Conservation (phyloP, 2,888 invertebrate genomes). For the Geotrupes spiniger region DNA sequence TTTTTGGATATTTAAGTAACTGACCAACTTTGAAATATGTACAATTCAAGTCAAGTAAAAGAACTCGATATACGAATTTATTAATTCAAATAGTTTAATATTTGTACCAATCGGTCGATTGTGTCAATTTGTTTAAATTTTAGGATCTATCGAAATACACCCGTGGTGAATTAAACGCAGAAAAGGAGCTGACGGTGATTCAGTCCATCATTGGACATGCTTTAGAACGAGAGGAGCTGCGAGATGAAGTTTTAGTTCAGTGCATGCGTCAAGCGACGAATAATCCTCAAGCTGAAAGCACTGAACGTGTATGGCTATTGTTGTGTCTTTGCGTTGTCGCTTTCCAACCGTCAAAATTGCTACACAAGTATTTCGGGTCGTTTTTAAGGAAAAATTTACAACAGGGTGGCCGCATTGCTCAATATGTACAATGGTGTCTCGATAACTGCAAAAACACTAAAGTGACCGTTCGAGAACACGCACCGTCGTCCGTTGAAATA, state of each 20-base stretch:
- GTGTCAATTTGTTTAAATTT: no score
- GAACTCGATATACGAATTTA: no score
- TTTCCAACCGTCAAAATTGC: constrained; percentile 83
- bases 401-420: constrained; percentile 68
- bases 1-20: no score
- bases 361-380: constrained; percentile 76
- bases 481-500: constrained; percentile 90
- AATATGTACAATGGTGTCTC: constrained; percentile 91
- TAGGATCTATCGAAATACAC: constrained; percentile 89
- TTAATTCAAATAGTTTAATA: no score
- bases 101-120: no score
- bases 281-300: constrained; percentile 80
- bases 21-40: no score
- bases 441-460: constrained; percentile 89
- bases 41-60: no score
- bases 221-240: constrained; percentile 84
- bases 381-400: constrained; percentile 69
- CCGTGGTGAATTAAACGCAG: constrained; percentile 81
- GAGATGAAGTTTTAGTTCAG: constrained; percentile 90
- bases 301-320: constrained; percentile 84
- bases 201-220: constrained; percentile 84
- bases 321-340: constrained; percentile 88
- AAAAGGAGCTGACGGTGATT: constrained; percentile 78
- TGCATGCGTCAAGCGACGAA: constrained; percentile 86
- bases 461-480: constrained; percentile 74